These are phyloP conservation scores for Lasioglossum morio DNA, from an alignment of 2,888 invertebrate species.

Conservation along the genomic window DNA sequence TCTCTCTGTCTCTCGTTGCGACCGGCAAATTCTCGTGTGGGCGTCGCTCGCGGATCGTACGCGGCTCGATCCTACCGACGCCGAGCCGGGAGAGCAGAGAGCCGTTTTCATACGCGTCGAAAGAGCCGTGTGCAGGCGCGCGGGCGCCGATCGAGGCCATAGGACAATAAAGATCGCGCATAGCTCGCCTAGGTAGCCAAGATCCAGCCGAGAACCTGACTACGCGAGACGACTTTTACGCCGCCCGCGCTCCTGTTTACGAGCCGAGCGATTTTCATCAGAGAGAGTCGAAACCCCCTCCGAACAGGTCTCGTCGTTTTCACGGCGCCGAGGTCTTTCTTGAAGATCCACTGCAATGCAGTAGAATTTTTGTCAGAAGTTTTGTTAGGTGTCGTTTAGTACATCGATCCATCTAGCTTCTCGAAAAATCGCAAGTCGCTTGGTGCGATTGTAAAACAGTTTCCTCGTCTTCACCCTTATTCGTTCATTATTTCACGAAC, in stretches of 20 bases:
- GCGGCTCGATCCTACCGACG: conserved; percentile 51
- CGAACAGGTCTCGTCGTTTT: not conserved
- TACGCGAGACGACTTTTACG: conserved; percentile 49
- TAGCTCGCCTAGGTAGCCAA: conserved; percentile 62
- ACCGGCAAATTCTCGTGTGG: conserved; percentile 53
- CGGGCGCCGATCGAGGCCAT: conserved; percentile 37
- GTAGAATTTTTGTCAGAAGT: not conserved
- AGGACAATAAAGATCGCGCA: conserved; percentile 54
- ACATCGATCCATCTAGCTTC: not conserved
- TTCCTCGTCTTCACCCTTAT: too few species aligned
- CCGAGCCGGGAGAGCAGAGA: conserved; percentile 4
- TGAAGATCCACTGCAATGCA: not conserved
- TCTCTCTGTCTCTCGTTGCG: conserved; percentile 12
- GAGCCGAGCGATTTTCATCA: not conserved
- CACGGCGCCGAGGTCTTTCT: not conserved
- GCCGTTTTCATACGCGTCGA: conserved; percentile 44
- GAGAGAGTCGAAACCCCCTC: not conserved
- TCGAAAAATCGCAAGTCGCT: not conserved
- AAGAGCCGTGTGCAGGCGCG: conserved; percentile 24
- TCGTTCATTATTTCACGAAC: too few species aligned
- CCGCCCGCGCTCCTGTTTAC: conserved; percentile 21
- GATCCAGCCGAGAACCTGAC: conserved; percentile 57
- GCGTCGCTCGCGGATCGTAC: conserved; percentile 56
- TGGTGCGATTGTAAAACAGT: not conserved
- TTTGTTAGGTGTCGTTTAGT: too few species aligned